Evolutionary conservation across 2,888 invertebrate genomes (phyloP).

Genomic region (Tetranychus truncatus): DNA sequence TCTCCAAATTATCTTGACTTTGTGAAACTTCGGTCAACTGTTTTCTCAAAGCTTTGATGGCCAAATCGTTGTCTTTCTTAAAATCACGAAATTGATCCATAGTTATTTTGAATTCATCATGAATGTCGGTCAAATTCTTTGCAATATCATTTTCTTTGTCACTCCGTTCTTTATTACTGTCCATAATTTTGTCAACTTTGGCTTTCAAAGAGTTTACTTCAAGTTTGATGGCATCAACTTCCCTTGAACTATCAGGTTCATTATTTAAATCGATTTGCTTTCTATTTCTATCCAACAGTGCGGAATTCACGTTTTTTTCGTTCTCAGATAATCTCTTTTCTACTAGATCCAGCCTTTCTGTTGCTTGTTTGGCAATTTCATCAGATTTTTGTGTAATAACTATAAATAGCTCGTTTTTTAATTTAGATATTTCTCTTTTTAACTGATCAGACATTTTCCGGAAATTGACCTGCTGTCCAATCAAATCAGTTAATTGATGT

Average conservation of each 20-base stretch:
- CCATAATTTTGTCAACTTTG: neutral
- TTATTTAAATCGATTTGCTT: neutral
- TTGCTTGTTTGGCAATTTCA: neutral
- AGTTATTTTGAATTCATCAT: neutral
- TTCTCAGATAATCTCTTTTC: neutral
- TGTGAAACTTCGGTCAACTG: neutral
- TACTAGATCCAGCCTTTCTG: neutral
- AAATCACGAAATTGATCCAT: neutral
- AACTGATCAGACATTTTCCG: neutral
- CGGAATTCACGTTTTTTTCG: neutral
- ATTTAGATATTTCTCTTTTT: neutral
- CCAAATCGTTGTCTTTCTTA: neutral
- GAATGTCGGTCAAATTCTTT: neutral
- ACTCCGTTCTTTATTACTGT: neutral
- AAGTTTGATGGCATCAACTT: neutral
- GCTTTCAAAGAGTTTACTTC: neutral
- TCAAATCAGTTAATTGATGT: neutral
- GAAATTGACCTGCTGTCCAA: neutral
- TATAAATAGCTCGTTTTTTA: neutral
- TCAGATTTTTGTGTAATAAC: neutral
- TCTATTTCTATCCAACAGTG: neutral
- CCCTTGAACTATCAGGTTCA: neutral
- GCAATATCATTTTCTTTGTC: neutral
- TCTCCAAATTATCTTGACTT: slow-evolving; percentile 3
- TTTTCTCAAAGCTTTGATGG: neutral